phyloP scores from a whole-genome alignment of 30 jellyfish, hydroid and myxozoan genomes.

The Catostylus mosaicus region DNA sequence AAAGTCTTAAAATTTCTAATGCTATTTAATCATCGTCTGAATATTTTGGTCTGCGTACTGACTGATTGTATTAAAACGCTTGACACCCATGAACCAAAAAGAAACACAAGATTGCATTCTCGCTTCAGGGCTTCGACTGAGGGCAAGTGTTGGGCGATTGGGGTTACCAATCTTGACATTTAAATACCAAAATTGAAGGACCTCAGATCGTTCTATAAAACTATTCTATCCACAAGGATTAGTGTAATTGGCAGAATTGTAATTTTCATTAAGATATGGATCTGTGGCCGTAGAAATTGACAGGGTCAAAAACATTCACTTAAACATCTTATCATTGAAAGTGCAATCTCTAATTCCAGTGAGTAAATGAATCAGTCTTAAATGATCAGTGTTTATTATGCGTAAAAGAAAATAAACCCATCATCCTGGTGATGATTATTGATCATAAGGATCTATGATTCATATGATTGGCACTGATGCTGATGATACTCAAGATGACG shows the following conservation, averaged over 20 bases:
- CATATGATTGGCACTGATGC: too few relatives aligned
- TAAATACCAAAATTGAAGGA: background rate
- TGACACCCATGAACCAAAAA: slow-evolving; percentile 28
- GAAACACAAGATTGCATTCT: background rate
- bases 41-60: slow-evolving; percentile 12
- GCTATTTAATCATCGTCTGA: slow-evolving; percentile 15
- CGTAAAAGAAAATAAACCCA: too few relatives aligned
- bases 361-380: too few relatives aligned
- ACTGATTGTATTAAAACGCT: slow-evolving; percentile 10
- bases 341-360: too few relatives aligned
- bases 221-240: background rate
- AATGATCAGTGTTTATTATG: too few relatives aligned
- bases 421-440: too few relatives aligned
- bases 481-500: too few relatives aligned
- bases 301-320: background rate
- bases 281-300: background rate
- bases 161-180: slow-evolving; percentile 1
- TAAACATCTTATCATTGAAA: background rate
- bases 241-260: background rate
- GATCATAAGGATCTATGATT: too few relatives aligned
- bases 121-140: background rate
- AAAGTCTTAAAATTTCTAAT: background rate
- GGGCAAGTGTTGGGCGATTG: background rate
- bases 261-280: background rate
- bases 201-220: background rate